Evolutionary conservation across 2,797 vertebrate species (phyloP), one percentile per base, ranked within the genome.

Genomic region (Macrochelys suwanniensis): DNA sequence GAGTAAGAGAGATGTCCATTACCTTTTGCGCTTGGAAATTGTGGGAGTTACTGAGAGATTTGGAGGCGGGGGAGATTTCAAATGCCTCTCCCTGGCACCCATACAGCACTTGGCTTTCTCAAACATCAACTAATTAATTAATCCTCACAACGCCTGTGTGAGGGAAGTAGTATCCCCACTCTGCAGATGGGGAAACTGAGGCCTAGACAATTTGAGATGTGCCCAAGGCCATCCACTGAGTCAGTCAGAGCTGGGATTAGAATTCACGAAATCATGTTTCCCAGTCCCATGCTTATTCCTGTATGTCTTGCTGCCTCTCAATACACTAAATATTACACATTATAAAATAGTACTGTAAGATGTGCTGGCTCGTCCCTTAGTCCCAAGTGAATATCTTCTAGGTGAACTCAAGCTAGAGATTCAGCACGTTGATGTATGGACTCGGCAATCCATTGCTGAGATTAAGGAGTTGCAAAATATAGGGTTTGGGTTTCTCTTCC

Each of bases 211-310:
- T n/a, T 65, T 65, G 61, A 65, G 33, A 65, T 65, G 15, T n/a
- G 31, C 5, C 12, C 13, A 65, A n/a, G 19, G 68, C 21, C 37
- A 21, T 19, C 16, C 68, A 74, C 86, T 42, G 59, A 85, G 47
- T 28, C 50, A 31, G 47, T 83, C 0, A 0, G 56, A 84, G 47
- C 77, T 87, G 56, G 47, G 68, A 5, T 42, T 49, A 50, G 80
- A 37, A 31, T 42, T 92, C n/a, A 2, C 7, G 42, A 78, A 61
- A 76, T 74, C 7, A 13, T 78, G 21, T 25, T 51, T 61, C 42
- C 6, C 59, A 42, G 0, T 65, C n/a, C 49, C 45, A 3, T 0
- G 0, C 54, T n/a, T 4, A 2, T 85, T 94, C 71, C 21, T 59
- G 56, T 81, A 57, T 59, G 26, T 59, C 28, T 12, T 59, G 57